Conservation (phyloP, 2,113 vertebrate species). For the Holacanthus passer region DNA sequence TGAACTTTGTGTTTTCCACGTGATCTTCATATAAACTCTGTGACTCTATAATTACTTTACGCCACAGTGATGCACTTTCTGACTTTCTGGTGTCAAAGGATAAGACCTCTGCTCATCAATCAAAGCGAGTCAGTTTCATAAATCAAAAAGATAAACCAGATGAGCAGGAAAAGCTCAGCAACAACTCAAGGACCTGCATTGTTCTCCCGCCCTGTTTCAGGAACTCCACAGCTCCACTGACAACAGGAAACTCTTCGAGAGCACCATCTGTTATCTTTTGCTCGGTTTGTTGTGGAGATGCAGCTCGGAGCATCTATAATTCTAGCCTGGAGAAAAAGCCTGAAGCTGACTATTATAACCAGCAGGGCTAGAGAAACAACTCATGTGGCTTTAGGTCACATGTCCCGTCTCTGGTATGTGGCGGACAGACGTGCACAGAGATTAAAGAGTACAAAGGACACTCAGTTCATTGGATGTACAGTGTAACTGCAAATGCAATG, state of each 20-base stretch:
- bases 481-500: not conserved
- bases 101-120: not conserved
- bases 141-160: conserved; percentile 32
- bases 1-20: not conserved
- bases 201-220: conserved; percentile 3
- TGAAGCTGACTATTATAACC: conserved; percentile 47
- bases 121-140: not conserved
- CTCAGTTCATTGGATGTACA: not conserved
- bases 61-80: not conserved
- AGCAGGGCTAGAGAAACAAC: conserved; percentile 31
- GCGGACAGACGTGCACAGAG: conserved; percentile 18
- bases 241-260: conserved; percentile 59
- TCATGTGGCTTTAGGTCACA: conserved; percentile 55
- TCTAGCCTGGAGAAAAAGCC: conserved; percentile 27
- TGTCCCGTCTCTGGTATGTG: conserved; percentile 64
- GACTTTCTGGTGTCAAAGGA: not conserved
- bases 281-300: conserved; percentile 40
- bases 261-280: conserved; percentile 51
- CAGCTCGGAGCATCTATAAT: conserved; percentile 35
- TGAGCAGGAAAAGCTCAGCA: conserved; percentile 42
- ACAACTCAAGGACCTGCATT: conserved; percentile 29
- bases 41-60: not conserved
- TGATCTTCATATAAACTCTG: too few relatives aligned
- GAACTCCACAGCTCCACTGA: conserved; percentile 26
- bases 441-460: conserved; percentile 48